Conservation (phyloP, 2,113 vertebrate species). For the Centropus bengalensis region DNA sequence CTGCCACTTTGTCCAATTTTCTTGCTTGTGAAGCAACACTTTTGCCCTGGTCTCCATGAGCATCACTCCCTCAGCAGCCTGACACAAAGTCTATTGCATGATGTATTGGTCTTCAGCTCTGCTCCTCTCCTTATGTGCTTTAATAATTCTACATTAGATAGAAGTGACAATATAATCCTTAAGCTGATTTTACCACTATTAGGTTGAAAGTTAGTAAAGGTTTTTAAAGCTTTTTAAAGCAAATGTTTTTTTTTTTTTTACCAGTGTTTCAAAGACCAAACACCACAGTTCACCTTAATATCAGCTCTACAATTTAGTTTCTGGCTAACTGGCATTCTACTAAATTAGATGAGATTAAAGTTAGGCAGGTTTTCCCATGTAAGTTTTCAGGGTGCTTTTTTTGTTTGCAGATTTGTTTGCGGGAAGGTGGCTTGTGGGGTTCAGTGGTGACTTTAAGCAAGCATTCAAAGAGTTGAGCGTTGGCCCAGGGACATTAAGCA, state of each 20-base stretch:
- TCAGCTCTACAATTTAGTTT: background rate
- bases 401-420: background rate
- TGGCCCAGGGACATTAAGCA: too few relatives aligned
- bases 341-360: background rate
- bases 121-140: conserved; percentile 10
- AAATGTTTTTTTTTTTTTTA: background rate
- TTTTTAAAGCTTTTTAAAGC: background rate
- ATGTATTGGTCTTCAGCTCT: conserved; percentile 23
- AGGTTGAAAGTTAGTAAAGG: background rate
- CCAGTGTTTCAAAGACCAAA: background rate
- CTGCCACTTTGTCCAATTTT: background rate
- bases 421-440: too few relatives aligned
- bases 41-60: background rate
- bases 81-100: conserved; percentile 57
- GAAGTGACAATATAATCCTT: conserved; percentile 52
- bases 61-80: background rate
- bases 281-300: background rate
- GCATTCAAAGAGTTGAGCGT: too few relatives aligned
- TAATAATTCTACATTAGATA: conserved; percentile 57
- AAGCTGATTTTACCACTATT: background rate
- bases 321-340: background rate
- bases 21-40: background rate
- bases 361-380: background rate
- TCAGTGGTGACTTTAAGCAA: too few relatives aligned
- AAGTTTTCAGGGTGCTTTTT: background rate